A percentile compares a stretch with the other conserved stretches of the same genome.
These are phyloP conservation scores for Pogonus chalceus DNA, from an alignment of 1,140 invertebrate species.

Conservation along the genomic window DNA sequence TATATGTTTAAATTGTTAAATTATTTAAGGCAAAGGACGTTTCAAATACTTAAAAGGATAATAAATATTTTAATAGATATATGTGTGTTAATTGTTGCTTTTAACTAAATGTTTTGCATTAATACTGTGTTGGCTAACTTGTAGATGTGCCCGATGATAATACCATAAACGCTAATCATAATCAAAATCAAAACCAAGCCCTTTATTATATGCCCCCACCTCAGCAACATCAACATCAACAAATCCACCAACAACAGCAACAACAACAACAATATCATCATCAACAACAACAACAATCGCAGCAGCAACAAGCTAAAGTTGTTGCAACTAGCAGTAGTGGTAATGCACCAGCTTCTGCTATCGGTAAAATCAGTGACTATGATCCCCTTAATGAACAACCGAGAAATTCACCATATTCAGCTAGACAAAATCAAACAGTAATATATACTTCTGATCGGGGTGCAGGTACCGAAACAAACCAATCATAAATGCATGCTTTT, in stretches of 20 bases:
- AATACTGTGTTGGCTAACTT: not conserved
- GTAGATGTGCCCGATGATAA: slow-evolving; percentile 5
- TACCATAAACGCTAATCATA: slow-evolving; percentile 6
- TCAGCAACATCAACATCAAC: slow-evolving; percentile 21
- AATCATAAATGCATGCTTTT: not conserved
- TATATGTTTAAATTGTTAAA: too few species aligned
- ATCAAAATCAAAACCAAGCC: slow-evolving; percentile 11
- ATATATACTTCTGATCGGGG: slow-evolving; percentile 74
- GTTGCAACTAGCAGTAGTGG: slow-evolving; percentile 10
- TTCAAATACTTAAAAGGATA: too few species aligned
- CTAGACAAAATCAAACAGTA: slow-evolving; percentile 59
- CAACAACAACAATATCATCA: slow-evolving; percentile 23
- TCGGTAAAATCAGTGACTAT: slow-evolving; percentile 70
- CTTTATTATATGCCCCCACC: slow-evolving; percentile 10
- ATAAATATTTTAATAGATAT: too few species aligned
- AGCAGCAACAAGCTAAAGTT: slow-evolving; percentile 16
- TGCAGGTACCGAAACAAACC: slow-evolving; percentile 32
- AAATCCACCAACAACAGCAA: slow-evolving; percentile 21
- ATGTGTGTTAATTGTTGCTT: too few species aligned
- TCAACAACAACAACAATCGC: slow-evolving; percentile 24
- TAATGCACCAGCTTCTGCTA: slow-evolving; percentile 33
- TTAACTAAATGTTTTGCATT: too few species aligned
- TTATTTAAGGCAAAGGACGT: too few species aligned
- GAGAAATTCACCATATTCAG: slow-evolving; percentile 61
- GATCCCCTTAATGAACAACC: slow-evolving; percentile 63